Evolutionary conservation across 2,113 vertebrate species (phyloP).

Genomic region (Rhineura floridana): DNA sequence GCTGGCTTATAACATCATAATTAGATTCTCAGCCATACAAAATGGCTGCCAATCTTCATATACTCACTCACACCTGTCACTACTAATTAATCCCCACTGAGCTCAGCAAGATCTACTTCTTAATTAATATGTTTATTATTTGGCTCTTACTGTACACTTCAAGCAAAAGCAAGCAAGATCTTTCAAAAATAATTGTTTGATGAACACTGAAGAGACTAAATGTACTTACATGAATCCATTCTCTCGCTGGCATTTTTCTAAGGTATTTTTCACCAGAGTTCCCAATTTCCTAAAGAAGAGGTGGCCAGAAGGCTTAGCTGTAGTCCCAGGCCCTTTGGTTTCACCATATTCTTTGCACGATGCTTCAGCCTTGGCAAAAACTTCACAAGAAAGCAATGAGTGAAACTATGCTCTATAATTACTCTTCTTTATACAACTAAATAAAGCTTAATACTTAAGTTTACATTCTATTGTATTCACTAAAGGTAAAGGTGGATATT

Average conservation of each 20-base stretch:
- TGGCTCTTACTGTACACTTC: not conserved
- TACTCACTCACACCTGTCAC: not conserved
- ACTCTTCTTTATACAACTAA: not conserved
- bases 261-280: constrained; percentile 86
- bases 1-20: not conserved
- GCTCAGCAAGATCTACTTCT: not conserved
- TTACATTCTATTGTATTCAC: not conserved
- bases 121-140: not conserved
- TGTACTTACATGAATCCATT: constrained; percentile 97
- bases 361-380: constrained; percentile 88
- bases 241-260: constrained; percentile 96
- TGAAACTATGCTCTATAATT: not conserved
- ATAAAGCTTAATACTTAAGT: not conserved
- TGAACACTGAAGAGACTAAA: constrained; percentile 4
- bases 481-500: too few relatives aligned
- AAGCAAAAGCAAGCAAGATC: constrained; percentile 26
- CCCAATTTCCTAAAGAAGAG: constrained; percentile 96
- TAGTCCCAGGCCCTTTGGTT: constrained; percentile 93
- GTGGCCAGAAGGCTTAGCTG: constrained; percentile 94
- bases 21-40: not conserved
- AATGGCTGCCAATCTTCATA: not conserved
- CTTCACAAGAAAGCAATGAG: constrained; percentile 68
- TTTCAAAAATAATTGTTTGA: not conserved
- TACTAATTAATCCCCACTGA: not conserved
- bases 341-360: constrained; percentile 97